Percentiles rank a stretch among this genome's conserved stretches.
phyloP scores from a whole-genome alignment of 2,113 vertebrate genomes.

The Semicossyphus pulcher region DNA sequence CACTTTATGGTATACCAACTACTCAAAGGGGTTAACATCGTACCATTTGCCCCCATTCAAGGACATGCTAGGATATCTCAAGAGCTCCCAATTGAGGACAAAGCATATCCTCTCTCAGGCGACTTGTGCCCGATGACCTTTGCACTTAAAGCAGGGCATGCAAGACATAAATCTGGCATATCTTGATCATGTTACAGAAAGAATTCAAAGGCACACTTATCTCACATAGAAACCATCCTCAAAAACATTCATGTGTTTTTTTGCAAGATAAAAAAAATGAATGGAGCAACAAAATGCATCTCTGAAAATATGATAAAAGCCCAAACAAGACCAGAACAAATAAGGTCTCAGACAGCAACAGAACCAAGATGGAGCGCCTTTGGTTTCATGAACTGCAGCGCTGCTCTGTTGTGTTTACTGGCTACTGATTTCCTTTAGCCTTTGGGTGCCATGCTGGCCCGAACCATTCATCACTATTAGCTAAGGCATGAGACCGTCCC shows the following conservation, averaged over 20 bases:
- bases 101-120: too few relatives aligned
- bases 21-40: too few relatives aligned
- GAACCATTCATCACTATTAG: constrained; percentile 68
- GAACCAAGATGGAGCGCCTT: constrained; percentile 11
- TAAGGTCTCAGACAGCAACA: neutral
- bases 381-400: constrained; percentile 31
- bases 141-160: too few relatives aligned
- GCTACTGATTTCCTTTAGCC: constrained; percentile 67
- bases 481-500: neutral
- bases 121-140: too few relatives aligned
- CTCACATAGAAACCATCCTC: neutral
- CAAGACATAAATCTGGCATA: too few relatives aligned
- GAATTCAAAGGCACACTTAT: neutral
- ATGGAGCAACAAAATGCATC: neutral
- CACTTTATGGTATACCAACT: too few relatives aligned
- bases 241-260: neutral
- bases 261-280: neutral
- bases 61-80: too few relatives aligned
- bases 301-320: neutral
- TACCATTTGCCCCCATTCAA: too few relatives aligned
- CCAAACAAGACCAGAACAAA: neutral
- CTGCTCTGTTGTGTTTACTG: constrained; percentile 39
- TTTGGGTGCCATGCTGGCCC: constrained; percentile 25
- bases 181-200: neutral
- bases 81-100: too few relatives aligned